A percentile compares a stretch with the other conserved stretches of the same genome.
Evolutionary conservation across 2,888 invertebrate species (phyloP).

Genomic region (Zelleria hepariella): DNA sequence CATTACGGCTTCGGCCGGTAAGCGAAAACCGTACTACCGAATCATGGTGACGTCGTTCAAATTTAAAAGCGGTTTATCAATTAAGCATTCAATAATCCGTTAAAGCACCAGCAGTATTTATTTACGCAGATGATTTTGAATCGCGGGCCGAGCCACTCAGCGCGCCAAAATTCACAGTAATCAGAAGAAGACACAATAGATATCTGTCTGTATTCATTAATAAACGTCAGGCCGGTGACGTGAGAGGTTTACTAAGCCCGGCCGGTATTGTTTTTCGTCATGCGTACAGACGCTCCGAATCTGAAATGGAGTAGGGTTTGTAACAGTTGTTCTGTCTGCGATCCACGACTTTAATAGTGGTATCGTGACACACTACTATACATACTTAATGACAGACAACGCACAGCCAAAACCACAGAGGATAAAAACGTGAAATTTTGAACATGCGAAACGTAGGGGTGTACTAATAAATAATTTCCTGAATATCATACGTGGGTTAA

Average conservation of each 20-base stretch:
- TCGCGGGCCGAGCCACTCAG: slow-evolving; percentile 17
- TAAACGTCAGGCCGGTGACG: slow-evolving; percentile 33
- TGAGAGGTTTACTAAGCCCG: background rate
- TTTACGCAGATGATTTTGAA: slow-evolving; percentile 33
- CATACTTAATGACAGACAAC: too few relatives aligned
- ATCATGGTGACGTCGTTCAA: slow-evolving; percentile 1
- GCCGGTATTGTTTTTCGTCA: slow-evolving; percentile 7
- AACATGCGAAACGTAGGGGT: too few relatives aligned
- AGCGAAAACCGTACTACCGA: background rate
- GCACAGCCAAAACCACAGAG: too few relatives aligned
- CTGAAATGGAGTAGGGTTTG: background rate
- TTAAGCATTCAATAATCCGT: slow-evolving; percentile 4
- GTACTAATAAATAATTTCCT: too few relatives aligned
- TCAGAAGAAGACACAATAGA: slow-evolving; percentile 28
- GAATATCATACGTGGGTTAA: too few relatives aligned
- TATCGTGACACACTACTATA: too few relatives aligned
- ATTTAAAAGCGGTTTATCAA: slow-evolving; percentile 3
- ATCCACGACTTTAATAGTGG: too few relatives aligned
- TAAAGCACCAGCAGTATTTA: slow-evolving; percentile 15
- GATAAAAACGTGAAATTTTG: too few relatives aligned
- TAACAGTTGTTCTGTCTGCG: too few relatives aligned
- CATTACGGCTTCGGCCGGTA: background rate
- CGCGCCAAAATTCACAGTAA: slow-evolving; percentile 6
- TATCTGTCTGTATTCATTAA: slow-evolving; percentile 32
- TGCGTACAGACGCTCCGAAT: slow-evolving; percentile 13